These are phyloP conservation scores for Paramacrobiotus metropolitanus DNA, from an alignment of 1,140 invertebrate species.

Conservation along the genomic window DNA sequence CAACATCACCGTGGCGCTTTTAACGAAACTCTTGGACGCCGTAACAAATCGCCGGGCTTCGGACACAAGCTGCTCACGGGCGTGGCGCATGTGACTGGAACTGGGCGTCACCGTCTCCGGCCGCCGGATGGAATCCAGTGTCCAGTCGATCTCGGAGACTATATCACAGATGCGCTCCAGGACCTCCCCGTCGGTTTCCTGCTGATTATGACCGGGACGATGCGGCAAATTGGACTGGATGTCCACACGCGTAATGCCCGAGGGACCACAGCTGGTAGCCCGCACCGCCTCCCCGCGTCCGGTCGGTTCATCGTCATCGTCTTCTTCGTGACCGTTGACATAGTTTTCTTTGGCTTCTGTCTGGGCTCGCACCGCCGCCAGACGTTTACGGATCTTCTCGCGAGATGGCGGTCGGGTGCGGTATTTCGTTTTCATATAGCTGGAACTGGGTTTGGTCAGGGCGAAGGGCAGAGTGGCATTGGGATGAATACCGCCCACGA, in stretches of 20 bases:
- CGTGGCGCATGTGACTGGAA: conserved; percentile 33
- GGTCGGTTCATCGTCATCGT: not conserved
- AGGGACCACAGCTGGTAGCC: not conserved
- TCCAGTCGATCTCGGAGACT: conserved; percentile 2
- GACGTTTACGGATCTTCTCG: not conserved
- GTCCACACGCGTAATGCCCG: not conserved
- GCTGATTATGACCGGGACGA: not conserved
- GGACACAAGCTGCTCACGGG: conserved; percentile 46
- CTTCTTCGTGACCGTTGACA: not conserved
- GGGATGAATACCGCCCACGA: not conserved
- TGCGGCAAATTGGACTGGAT: not conserved
- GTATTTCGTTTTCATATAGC: not conserved
- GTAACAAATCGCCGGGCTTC: conserved; percentile 55
- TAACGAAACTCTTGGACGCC: conserved; percentile 53
- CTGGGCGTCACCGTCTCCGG: not conserved
- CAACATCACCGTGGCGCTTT: conserved; percentile 34
- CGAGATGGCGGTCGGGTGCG: not conserved
- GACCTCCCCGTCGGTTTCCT: conserved; percentile 1
- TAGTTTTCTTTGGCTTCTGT: not conserved
- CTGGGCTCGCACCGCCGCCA: not conserved
- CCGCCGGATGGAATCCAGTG: not conserved
- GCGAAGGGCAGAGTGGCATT: conserved; percentile 1
- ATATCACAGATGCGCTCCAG: not conserved
- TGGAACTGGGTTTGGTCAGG: not conserved
- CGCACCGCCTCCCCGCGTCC: not conserved